phyloP scores from a whole-genome alignment of 1,140 invertebrate species.

The Nilaparvata lugens region DNA sequence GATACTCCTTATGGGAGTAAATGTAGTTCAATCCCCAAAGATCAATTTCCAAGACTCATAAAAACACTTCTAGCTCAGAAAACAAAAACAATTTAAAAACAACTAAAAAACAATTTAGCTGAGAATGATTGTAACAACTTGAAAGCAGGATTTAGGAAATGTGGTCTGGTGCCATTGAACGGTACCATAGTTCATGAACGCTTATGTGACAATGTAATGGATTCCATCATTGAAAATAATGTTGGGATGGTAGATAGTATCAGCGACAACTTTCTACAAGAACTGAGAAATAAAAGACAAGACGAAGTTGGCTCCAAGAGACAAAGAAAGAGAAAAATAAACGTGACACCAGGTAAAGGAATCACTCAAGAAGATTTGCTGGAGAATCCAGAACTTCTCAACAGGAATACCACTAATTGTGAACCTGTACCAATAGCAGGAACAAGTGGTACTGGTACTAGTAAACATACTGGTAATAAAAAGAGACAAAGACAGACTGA shows the following conservation, averaged over 20 bases:
- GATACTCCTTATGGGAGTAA: background rate
- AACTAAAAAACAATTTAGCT: no score
- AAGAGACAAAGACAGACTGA: background rate
- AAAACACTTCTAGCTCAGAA: background rate
- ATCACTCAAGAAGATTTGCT: background rate
- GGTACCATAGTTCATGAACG: background rate
- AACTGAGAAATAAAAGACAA: background rate
- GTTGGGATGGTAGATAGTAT: background rate
- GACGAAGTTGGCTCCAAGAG: background rate
- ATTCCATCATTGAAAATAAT: background rate
- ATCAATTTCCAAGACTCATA: background rate
- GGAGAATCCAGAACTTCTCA: background rate
- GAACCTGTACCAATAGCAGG: background rate
- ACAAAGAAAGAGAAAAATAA: background rate
- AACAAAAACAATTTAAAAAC: no score
- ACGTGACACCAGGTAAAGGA: background rate
- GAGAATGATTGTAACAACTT: no score
- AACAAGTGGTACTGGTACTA: background rate
- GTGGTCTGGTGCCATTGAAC: background rate
- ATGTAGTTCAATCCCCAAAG: background rate
- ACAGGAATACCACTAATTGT: background rate
- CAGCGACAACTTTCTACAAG: background rate
- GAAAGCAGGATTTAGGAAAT: background rate
- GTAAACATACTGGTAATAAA: background rate
- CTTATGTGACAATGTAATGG: background rate